Percentiles rank a stretch among this genome's conserved stretches.
Evolutionary conservation across 1,140 invertebrate species (phyloP).

Genomic region (Eulimnadia texana): DNA sequence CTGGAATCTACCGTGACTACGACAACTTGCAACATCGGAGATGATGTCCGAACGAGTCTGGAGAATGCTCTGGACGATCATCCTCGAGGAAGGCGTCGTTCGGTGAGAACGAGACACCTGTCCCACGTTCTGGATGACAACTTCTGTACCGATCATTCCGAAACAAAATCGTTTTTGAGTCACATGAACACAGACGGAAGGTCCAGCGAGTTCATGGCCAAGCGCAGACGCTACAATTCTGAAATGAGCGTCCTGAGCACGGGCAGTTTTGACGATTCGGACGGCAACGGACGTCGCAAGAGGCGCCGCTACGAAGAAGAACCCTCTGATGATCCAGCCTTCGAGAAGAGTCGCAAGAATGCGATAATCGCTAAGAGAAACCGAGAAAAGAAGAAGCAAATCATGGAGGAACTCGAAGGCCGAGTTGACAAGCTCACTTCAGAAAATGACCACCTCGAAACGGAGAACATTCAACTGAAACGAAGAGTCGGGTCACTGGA

Average conservation of each 20-base stretch:
- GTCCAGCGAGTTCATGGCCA: background rate
- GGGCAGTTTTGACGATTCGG: conserved; percentile 4
- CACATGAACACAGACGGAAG: background rate
- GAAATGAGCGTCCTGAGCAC: background rate
- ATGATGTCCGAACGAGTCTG: no score
- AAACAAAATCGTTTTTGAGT: background rate
- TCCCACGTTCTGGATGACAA: background rate
- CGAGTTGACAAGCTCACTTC: conserved; percentile 7
- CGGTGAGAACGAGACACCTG: background rate
- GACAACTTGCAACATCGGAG: background rate
- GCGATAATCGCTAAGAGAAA: conserved; percentile 22
- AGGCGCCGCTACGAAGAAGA: conserved; percentile 16
- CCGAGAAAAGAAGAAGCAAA: conserved; percentile 19
- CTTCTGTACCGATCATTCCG: background rate
- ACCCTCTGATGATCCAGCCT: conserved; percentile 15
- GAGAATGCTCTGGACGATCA: background rate
- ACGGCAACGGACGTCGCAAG: conserved; percentile 25
- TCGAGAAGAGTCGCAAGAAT: conserved; percentile 20
- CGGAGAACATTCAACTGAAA: conserved; percentile 10
- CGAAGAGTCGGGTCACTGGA: conserved; percentile 6
- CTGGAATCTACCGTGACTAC: background rate
- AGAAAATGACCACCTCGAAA: conserved; percentile 7
- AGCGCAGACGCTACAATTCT: background rate
- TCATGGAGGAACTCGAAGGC: conserved; percentile 14
- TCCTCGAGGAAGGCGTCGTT: background rate